Evolutionary conservation across 2,113 vertebrate genomes (phyloP).

Genomic region (Periophthalmodon schlosseri): DNA sequence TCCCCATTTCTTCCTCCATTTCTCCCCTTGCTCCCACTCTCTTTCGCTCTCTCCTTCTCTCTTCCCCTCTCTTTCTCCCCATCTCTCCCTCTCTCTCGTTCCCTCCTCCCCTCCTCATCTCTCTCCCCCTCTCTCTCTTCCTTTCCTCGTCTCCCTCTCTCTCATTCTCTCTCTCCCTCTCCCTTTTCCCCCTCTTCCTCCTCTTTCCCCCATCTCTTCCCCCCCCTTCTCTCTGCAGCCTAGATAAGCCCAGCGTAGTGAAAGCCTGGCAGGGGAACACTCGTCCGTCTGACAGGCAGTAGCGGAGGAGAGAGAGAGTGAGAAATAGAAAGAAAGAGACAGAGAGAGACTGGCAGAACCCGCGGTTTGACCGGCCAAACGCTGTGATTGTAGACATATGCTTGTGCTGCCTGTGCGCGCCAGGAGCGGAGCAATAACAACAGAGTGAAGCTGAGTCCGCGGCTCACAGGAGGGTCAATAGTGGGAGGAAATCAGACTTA

Average conservation of each 20-base stretch:
- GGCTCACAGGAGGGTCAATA: background rate
- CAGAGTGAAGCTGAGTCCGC: background rate
- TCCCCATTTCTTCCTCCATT: no score
- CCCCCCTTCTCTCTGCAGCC: background rate
- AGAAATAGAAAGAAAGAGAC: background rate
- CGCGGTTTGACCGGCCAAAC: constrained; percentile 9
- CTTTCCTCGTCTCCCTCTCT: no score
- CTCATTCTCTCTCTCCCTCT: no score
- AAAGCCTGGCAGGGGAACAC: constrained; percentile 33
- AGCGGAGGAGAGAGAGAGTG: background rate
- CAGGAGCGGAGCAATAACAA: constrained; percentile 12
- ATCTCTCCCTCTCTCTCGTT: no score
- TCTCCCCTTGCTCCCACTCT: no score
- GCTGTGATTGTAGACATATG: constrained; percentile 31
- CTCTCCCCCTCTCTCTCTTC: no score
- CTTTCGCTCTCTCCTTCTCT: no score
- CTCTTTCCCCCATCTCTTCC: background rate
- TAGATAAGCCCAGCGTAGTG: constrained; percentile 37
- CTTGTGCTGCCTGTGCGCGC: constrained; percentile 8
- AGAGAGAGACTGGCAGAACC: constrained; percentile 30
- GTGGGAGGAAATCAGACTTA: constrained; percentile 8
- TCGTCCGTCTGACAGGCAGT: constrained; percentile 26
- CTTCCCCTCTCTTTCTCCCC: no score
- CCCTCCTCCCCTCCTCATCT: no score
- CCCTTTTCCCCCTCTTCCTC: background rate